Base-by-base conservation (phyloP, 2,113 vertebrate genomes). In the Alethe castanea region DNA sequence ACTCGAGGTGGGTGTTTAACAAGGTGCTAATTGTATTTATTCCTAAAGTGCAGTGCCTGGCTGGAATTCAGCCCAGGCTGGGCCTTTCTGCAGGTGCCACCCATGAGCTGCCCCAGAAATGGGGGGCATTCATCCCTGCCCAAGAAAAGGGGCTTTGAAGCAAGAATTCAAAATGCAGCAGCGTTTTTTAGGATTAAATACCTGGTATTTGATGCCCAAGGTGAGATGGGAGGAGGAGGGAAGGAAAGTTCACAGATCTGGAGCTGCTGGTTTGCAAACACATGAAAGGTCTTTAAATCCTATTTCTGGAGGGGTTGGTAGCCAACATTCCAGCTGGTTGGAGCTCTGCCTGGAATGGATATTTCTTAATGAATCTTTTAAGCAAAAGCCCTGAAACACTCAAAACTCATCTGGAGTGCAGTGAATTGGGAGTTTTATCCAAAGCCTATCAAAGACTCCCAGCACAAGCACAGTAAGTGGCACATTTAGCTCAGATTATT, bases 1-100 rank as follows among this genome's bases (percentile, higher is more conserved):
- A 97, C 85, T 97, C 95, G 80, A 94, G 96, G 91, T 66, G 94
- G 82, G 83, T 95, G 95, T 97, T 97, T 97, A 97, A 96, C 96
- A 96, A 77, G 57, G 82, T 91, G 92, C 83, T 97, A 97, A 98
- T 97, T 96, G 91, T 40, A 66, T 84, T 97, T 97, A 96, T 93
- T 93, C 83, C 91, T 95, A 40, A 94, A 96, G 89, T 60, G 5
- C 64, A 59, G 93, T 61, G 81, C 53, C 73, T 96, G 35, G 12
- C 29, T 97, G 97, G 96, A 95, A 78, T 26, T 86, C 78, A 90
- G 96, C 97, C 97, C 95, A 95, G 97, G 81, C 8, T 11, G 24
- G 84, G 91, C 86, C 92, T 97, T 72, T 52, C 40, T 53, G 50
- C 25, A 81, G 48, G 31, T 44, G 5, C 16, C 77, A 76, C 50